These are phyloP conservation scores for Phoeniculus purpureus DNA, from an alignment of 2,797 vertebrate species.

Conservation along the genomic window DNA sequence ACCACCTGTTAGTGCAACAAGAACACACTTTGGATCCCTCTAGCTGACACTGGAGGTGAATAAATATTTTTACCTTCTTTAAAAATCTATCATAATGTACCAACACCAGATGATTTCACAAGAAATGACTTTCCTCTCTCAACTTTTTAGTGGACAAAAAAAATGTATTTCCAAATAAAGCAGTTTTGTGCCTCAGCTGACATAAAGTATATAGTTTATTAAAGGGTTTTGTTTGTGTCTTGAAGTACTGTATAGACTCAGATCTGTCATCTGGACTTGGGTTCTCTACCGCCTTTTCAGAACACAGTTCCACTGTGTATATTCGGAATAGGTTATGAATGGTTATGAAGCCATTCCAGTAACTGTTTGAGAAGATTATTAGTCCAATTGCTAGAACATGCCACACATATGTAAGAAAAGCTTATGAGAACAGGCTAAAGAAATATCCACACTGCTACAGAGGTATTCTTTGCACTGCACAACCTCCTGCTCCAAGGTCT, in stretches of 20 bases:
- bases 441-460: not conserved
- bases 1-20: not conserved
- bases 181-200: not conserved
- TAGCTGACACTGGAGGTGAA: not conserved
- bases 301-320: not conserved
- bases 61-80: not conserved
- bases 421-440: not conserved
- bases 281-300: not conserved
- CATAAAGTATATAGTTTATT: not conserved
- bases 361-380: conserved; percentile 3
- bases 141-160: conserved; percentile 15
- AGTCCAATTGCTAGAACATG: not conserved
- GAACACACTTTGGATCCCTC: not conserved
- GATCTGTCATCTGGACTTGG: not conserved
- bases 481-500: not conserved
- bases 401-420: not conserved
- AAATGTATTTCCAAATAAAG: conserved; percentile 25
- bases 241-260: not conserved
- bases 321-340: not conserved
- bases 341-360: not conserved
- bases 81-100: not conserved
- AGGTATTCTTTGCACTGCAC: not conserved
- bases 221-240: not conserved
- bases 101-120: not conserved
- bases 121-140: not conserved